Base-by-base conservation (phyloP, 2,797 vertebrate species). In the Melanotaenia pygmaea region DNA sequence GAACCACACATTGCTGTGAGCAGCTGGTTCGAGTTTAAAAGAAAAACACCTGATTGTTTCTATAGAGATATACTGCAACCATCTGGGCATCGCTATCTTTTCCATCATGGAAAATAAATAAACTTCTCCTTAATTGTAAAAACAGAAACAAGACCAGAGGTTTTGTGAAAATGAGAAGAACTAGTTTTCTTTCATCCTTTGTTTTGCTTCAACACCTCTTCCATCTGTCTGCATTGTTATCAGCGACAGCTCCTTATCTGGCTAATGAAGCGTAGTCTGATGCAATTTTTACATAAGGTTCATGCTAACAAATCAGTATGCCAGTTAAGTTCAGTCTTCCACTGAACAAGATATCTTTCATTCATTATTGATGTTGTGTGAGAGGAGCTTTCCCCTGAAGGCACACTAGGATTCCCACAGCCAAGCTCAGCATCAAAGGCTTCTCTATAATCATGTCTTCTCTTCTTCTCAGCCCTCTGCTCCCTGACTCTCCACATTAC, bases 301-400 rank as follows among this genome's bases (percentile, higher is more conserved):
- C 84, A 83, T 28, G 61, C 79, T 76, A 86, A 86, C 73, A 88
- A 92, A 94, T 94, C 93, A 91, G 92, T 93, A 94, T 94, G 92
- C 93, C 81, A 59, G 88, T 86, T 88, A 84, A 81, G 92, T 93
- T 91, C 84, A 76, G 85, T 88, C 86, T 91, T 93, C 83, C 79
- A 88, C 87, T 89, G 92, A 94, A 93, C 91, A 92, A 92, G 92
- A 94, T 92, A 93, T 92, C 90, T 89, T 93, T 94, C 93, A 93
- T 94, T 94, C 93, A 94, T 95, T 93, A 95, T 95, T 93, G 93
- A 95, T 94, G 92, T 82, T 82, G 86, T 86, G 93, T 89, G 93
- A 90, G 91, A 89, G 87, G 72, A 89, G 86, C 82, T 88, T 89
- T 89, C 82, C 93, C 93, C 93, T 79, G 81, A 92, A 94, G 93